These are phyloP conservation scores for Chrosomus eos DNA, from an alignment of 2,797 vertebrate species.

Conservation along the genomic window DNA sequence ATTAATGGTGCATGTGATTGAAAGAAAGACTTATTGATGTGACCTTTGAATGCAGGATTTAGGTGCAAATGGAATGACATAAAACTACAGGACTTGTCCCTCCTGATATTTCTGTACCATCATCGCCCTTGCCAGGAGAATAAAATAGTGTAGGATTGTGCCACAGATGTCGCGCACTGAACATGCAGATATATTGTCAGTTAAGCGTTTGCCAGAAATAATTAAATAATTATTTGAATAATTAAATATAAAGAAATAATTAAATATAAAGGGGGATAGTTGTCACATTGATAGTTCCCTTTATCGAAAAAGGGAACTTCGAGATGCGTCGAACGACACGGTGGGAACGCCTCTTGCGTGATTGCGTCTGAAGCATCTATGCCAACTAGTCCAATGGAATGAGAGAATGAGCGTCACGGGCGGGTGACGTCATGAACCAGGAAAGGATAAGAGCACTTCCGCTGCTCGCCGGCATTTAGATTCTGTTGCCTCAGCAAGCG, in stretches of 20 bases:
- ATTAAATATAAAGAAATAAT: background rate
- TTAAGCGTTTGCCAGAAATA: background rate
- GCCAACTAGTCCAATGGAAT: too few species aligned
- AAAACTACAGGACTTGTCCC: constrained; percentile 65
- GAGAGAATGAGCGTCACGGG: too few species aligned
- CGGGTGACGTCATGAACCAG: too few species aligned
- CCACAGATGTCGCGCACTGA: background rate
- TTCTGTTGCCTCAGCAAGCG: too few species aligned
- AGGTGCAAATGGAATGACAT: constrained; percentile 63
- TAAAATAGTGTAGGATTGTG: background rate
- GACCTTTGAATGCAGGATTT: constrained; percentile 74
- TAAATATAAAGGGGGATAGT: background rate
- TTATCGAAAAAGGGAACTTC: too few species aligned
- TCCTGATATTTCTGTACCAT: constrained; percentile 68
- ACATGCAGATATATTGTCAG: background rate
- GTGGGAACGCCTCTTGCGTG: too few species aligned
- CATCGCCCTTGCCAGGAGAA: background rate
- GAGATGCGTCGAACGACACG: too few species aligned
- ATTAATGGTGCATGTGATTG: constrained; percentile 71
- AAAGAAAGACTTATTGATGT: constrained; percentile 77
- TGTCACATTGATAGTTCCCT: too few species aligned
- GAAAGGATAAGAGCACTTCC: too few species aligned
- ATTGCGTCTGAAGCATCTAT: too few species aligned
- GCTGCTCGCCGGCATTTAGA: too few species aligned
- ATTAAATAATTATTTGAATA: too few species aligned